A percentile compares a stretch with the other conserved stretches of the same genome.
These are phyloP conservation scores for Crypturellus tataupa DNA, from an alignment of 2,797 vertebrate species.

Conservation along the genomic window DNA sequence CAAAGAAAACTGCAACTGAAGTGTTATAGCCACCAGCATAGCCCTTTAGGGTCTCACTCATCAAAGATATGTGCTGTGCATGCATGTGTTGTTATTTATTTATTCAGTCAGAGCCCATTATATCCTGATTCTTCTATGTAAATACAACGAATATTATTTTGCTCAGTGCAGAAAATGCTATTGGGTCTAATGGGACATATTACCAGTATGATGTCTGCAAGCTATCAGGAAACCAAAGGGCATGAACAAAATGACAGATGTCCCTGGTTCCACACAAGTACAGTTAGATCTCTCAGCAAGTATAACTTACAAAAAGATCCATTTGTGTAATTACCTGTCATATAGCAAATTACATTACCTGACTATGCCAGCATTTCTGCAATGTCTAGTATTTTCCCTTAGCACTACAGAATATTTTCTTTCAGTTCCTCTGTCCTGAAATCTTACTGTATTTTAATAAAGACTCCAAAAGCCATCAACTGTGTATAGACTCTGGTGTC, in stretches of 20 bases:
- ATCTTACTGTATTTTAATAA: background rate
- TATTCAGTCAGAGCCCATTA: conserved; percentile 18
- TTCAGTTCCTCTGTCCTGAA: background rate
- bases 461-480: background rate
- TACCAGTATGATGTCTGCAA: background rate
- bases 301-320: background rate
- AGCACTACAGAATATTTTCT: background rate
- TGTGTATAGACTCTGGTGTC: background rate
- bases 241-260: background rate
- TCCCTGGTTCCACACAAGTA: background rate
- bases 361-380: background rate
- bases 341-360: background rate
- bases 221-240: background rate
- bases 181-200: background rate
- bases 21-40: background rate
- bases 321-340: background rate
- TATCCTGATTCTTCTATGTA: conserved; percentile 30
- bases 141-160: conserved; percentile 5
- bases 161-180: background rate
- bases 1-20: conserved; percentile 32
- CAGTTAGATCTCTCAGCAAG: background rate
- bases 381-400: background rate
- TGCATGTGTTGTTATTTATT: conserved; percentile 10
- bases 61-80: conserved; percentile 7
- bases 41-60: conserved; percentile 22